phyloP scores from a whole-genome alignment of 1,140 invertebrate species.

The Anthonomus grandis region DNA sequence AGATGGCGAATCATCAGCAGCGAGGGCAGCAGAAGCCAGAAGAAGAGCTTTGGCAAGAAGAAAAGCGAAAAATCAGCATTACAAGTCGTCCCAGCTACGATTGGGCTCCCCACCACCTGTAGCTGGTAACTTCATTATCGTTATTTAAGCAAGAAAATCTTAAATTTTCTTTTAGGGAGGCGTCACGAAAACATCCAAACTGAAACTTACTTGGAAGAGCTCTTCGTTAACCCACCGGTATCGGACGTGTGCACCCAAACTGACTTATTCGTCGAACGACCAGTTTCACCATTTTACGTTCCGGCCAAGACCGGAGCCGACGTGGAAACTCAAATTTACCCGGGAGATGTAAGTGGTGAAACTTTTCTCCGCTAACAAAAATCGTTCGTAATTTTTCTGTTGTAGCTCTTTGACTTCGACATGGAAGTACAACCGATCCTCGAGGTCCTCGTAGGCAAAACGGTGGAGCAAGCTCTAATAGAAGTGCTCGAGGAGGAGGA shows the following conservation, averaged over 20 bases:
- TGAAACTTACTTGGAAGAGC: slow-evolving; percentile 79
- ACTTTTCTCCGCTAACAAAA: background rate
- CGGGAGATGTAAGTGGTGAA: slow-evolving; percentile 71
- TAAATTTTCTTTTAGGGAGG: slow-evolving; percentile 44
- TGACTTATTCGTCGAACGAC: slow-evolving; percentile 78
- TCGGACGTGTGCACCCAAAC: slow-evolving; percentile 77
- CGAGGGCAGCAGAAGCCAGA: slow-evolving; percentile 59
- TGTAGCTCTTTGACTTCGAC: slow-evolving; percentile 83
- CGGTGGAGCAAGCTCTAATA: slow-evolving; percentile 79
- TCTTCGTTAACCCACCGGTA: slow-evolving; percentile 69
- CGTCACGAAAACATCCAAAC: slow-evolving; percentile 84
- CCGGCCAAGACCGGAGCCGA: slow-evolving; percentile 77
- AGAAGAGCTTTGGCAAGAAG: slow-evolving; percentile 58
- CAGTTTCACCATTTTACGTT: slow-evolving; percentile 69
- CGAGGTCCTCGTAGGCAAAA: slow-evolving; percentile 83
- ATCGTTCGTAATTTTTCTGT: background rate
- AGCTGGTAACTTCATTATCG: slow-evolving; percentile 54
- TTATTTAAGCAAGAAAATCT: slow-evolving; percentile 3
- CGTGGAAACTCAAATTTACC: slow-evolving; percentile 77
- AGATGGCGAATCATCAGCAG: slow-evolving; percentile 58
- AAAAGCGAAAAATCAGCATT: slow-evolving; percentile 52
- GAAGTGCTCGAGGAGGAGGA: slow-evolving; percentile 81
- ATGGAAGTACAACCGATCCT: slow-evolving; percentile 82
- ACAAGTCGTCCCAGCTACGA: slow-evolving; percentile 39
- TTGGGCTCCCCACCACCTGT: slow-evolving; percentile 66